phyloP scores from a whole-genome alignment of 2,888 invertebrate species.

The Chloromyia formosa region DNA sequence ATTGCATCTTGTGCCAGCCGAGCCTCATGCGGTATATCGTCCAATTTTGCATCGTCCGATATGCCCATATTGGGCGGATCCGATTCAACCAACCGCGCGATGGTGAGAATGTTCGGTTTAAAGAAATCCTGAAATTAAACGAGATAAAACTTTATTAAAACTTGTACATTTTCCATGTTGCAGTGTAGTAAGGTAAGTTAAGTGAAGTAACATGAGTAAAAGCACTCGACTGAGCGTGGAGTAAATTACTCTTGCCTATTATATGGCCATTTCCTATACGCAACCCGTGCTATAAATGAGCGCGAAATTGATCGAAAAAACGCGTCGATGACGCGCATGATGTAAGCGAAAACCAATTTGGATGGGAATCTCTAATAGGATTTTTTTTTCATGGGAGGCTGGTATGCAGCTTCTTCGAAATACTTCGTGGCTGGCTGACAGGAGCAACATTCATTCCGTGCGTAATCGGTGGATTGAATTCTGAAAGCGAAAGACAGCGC shows the following conservation, averaged over 20 bases:
- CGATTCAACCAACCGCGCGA: constrained; percentile 47
- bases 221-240: no score
- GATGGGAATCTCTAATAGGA: constrained; percentile 27
- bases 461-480: not conserved
- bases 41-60: constrained; percentile 65
- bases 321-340: constrained; percentile 31
- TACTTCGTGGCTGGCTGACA: not conserved
- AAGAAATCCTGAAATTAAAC: constrained; percentile 46
- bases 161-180: not conserved
- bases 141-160: constrained; percentile 41
- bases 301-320: constrained; percentile 35
- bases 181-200: not conserved
- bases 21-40: constrained; percentile 64
- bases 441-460: not conserved
- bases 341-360: constrained; percentile 34
- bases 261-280: not conserved
- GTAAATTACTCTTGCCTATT: not conserved
- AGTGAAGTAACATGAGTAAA: no score
- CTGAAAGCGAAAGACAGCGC: not conserved
- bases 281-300: constrained; percentile 35
- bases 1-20: constrained; percentile 62
- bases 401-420: not conserved
- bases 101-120: constrained; percentile 47
- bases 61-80: constrained; percentile 62
- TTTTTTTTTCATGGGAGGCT: constrained; percentile 24